phyloP scores from a whole-genome alignment of 2,888 invertebrate species.

The Nycteola revayana region DNA sequence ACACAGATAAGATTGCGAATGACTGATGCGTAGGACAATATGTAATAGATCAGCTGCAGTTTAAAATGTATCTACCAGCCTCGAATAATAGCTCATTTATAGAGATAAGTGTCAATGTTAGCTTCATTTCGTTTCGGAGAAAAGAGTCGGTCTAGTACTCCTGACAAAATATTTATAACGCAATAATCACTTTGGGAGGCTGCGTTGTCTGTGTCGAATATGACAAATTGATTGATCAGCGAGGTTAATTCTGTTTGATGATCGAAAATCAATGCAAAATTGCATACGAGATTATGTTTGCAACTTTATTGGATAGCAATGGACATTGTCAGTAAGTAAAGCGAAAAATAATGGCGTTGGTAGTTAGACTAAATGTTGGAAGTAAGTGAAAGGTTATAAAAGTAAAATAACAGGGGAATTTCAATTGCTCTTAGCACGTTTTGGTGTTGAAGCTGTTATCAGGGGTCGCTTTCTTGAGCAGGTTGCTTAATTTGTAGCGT shows the following conservation, averaged over 20 bases:
- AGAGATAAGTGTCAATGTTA: conserved; percentile 69
- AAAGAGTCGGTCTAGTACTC: conserved; percentile 38
- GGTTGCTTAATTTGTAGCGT: no score
- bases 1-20: conserved; percentile 70
- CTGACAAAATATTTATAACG: conserved; percentile 46
- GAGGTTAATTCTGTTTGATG: conserved; percentile 4
- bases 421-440: no score
- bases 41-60: conserved; percentile 69
- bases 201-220: conserved; percentile 7
- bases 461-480: no score
- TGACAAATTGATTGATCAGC: conserved; percentile 8
- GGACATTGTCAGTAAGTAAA: no score
- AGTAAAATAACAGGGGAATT: no score
- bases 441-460: no score
- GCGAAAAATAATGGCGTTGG: no score
- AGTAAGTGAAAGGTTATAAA: no score
- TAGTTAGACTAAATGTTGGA: no score
- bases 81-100: conserved; percentile 71
- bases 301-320: neutral
- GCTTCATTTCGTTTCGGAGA: conserved; percentile 47
- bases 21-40: conserved; percentile 76
- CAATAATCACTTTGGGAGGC: conserved; percentile 25
- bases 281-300: neutral
- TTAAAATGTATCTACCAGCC: conserved; percentile 52
- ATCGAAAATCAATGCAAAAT: neutral